Evolutionary conservation across 2,113 vertebrate genomes (phyloP).

Genomic region (Mobula birostris): DNA sequence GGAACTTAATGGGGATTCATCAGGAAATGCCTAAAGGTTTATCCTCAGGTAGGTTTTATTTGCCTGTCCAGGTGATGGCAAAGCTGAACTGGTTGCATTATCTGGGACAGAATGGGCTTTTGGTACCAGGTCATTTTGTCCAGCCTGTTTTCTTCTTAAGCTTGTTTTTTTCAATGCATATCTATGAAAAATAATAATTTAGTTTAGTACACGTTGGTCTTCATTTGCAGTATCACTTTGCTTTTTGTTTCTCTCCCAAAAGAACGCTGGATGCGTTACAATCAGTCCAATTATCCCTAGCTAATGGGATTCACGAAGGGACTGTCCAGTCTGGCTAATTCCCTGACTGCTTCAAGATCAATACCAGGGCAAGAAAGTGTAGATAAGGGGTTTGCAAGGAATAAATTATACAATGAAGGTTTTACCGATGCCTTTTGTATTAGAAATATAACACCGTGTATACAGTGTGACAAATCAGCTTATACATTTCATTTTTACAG

Average conservation of each 20-base stretch:
- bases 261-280: background rate
- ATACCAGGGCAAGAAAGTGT: background rate
- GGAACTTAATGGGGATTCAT: too few species aligned
- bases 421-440: background rate
- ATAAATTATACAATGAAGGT: background rate
- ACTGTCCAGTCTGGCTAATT: background rate
- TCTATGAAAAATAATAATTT: background rate
- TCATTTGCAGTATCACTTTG: background rate
- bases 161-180: background rate
- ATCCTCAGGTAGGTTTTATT: background rate
- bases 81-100: background rate
- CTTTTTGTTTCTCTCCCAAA: background rate
- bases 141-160: background rate
- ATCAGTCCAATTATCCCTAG: background rate
- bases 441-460: too few species aligned
- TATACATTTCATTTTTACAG: slow-evolving; percentile 49
- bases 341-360: background rate
- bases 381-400: background rate
- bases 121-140: background rate
- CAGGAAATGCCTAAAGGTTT: background rate
- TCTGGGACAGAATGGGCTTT: background rate
- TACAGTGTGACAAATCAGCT: background rate
- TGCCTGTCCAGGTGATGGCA: background rate
- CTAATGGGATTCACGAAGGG: background rate
- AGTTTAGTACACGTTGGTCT: background rate